Evolutionary conservation across 2,797 vertebrate genomes (phyloP), one percentile per base, ranked within the genome.

Genomic region (Silurus aristotelis): DNA sequence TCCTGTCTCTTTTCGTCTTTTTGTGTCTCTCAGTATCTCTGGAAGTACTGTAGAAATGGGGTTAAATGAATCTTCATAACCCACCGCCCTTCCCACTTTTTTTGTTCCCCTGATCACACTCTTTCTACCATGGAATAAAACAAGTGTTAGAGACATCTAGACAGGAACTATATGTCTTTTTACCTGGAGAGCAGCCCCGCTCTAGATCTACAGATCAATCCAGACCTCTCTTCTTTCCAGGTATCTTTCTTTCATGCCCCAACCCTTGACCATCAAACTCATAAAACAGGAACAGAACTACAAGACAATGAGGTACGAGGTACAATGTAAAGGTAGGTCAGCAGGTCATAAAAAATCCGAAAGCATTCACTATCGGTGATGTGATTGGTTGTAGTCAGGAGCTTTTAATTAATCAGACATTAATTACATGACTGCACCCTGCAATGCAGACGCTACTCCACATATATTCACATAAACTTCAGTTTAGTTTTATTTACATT

Each of bases 81-180:
- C 6, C n/a, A n/a, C 6, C 25, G 1, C 25, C 43, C 25, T 4
- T 27, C 70, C 75, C 64, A 38, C 38, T 38, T 38, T 38, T 38
- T 38, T 2, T 38, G 38, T 38, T n/a, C 31, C 8, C 1, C 13
- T 38, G 5, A 70, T 31, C 52, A 12, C 82, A 52, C 63, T 72
- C 38, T 83, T 80, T 27, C 38, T 72, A 80, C 84, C 87, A 78
- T 60, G 12, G 6, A 56, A 88, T 87, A 86, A 90, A 87, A 85
- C 84, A 90, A 84, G 89, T n/a, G 17, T 70, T 22, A n/a, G 66
- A 78, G 83, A 87, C 80, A 85, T 15, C 48, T 31, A 58, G 82
- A 89, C 89, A 91, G 86, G 60, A 64, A 56, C 85, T 87, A 79
- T 86, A 86, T 60, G 81, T 88, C 87, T 88, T 87, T 25, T 73